Conservation (phyloP, 2,888 invertebrate genomes). For the Aspidapion aeneum region DNA sequence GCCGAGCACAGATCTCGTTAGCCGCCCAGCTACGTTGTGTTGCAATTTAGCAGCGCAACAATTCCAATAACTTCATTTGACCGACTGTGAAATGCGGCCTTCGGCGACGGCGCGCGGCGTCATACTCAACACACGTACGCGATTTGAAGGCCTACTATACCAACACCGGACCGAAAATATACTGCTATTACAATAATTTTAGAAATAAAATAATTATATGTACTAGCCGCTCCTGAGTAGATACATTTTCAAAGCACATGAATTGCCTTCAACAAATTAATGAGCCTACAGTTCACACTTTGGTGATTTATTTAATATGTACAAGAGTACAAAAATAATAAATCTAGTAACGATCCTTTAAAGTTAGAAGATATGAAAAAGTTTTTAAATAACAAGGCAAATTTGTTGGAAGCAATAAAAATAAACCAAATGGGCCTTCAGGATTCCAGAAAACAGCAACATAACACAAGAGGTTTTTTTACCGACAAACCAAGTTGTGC, state of each 20-base stretch:
- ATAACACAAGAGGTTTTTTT: neutral
- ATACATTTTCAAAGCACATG: constrained; percentile 6
- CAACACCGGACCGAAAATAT: too few relatives aligned
- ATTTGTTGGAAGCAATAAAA: constrained; percentile 8
- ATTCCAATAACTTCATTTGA: too few relatives aligned
- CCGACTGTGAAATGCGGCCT: too few relatives aligned
- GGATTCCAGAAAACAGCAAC: neutral
- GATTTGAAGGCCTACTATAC: too few relatives aligned
- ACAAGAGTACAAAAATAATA: neutral
- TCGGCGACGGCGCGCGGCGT: too few relatives aligned
- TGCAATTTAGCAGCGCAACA: too few relatives aligned
- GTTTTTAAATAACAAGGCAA: constrained; percentile 7
- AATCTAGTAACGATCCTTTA: neutral
- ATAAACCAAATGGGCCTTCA: neutral
- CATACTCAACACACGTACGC: too few relatives aligned
- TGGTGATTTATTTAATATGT: constrained; percentile 7
- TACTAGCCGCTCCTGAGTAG: too few relatives aligned
- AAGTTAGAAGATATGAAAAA: constrained; percentile 3
- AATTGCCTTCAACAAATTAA: constrained; percentile 4
- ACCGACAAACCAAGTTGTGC: neutral
- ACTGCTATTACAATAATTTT: too few relatives aligned
- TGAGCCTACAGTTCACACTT: constrained; percentile 5
- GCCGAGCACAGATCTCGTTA: too few relatives aligned
- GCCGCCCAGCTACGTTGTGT: too few relatives aligned
- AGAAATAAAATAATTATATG: too few relatives aligned